These are phyloP conservation scores for Diploptera punctata DNA, from an alignment of 2,888 invertebrate species.

Conservation along the genomic window DNA sequence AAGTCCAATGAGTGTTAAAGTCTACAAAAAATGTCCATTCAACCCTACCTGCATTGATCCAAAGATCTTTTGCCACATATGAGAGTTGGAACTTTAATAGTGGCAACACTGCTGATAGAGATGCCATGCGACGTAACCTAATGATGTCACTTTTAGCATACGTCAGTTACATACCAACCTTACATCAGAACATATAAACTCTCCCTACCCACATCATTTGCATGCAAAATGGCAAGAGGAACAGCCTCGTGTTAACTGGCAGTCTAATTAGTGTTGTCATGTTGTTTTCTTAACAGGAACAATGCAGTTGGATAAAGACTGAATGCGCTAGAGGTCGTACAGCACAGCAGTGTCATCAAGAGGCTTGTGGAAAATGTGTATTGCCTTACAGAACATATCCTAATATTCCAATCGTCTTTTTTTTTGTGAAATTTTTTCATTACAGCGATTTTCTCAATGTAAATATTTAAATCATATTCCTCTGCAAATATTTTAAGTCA, in stretches of 20 bases:
- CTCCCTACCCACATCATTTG: background rate
- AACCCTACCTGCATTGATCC: no score
- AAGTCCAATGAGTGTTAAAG: no score
- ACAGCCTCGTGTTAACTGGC: conserved; percentile 3
- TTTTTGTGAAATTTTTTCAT: no score
- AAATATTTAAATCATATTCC: no score
- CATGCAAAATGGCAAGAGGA: background rate
- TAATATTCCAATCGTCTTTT: no score
- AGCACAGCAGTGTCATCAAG: background rate
- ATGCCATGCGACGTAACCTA: background rate
- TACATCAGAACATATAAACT: conserved; percentile 4
- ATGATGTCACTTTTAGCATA: background rate
- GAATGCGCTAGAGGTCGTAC: background rate
- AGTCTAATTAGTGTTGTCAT: background rate
- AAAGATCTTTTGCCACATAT: no score
- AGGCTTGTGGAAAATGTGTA: background rate
- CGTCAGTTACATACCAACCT: conserved; percentile 4
- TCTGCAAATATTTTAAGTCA: no score
- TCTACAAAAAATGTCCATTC: no score
- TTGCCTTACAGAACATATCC: background rate
- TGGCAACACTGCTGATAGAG: conserved; percentile 13
- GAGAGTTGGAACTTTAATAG: no score
- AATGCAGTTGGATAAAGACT: conserved; percentile 1
- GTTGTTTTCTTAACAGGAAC: background rate
- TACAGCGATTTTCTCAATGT: no score